These are phyloP conservation scores for Plemyria rubiginata DNA, from an alignment of 2,888 invertebrate species.

Conservation along the genomic window DNA sequence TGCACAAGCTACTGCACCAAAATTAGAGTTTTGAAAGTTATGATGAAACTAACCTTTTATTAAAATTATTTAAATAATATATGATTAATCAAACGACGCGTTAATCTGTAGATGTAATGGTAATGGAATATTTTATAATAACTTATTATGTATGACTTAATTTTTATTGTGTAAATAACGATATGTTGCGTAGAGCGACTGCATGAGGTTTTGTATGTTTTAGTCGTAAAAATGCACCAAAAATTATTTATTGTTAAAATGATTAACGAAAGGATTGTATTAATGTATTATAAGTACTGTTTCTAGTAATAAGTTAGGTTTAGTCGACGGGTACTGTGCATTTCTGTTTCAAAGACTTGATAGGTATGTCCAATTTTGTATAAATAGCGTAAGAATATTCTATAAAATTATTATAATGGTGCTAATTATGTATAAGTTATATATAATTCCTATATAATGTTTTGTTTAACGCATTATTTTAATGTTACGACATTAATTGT, in stretches of 20 bases:
- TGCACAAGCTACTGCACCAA: slow-evolving; percentile 33
- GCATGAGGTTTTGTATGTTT: slow-evolving; percentile 25
- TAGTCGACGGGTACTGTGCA: slow-evolving; percentile 84
- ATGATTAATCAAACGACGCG: slow-evolving; percentile 52
- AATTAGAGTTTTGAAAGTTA: slow-evolving; percentile 40
- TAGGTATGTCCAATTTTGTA: slow-evolving; percentile 79
- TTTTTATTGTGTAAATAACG: slow-evolving; percentile 26
- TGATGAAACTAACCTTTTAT: slow-evolving; percentile 35
- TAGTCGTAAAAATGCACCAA: slow-evolving; percentile 62
- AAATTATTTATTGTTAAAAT: slow-evolving; percentile 47
- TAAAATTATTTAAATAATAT: slow-evolving; percentile 33
- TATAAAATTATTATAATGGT: slow-evolving; percentile 51
- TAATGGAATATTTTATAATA: slow-evolving; percentile 34
- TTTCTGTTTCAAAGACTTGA: slow-evolving; percentile 66
- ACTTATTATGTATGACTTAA: slow-evolving; percentile 6
- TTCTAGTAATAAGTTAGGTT: slow-evolving; percentile 45
- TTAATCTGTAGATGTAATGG: slow-evolving; percentile 38
- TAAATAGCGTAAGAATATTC: slow-evolving; percentile 58
- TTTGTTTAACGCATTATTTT: slow-evolving; percentile 52
- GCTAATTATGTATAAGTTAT: slow-evolving; percentile 62
- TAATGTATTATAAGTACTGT: slow-evolving; percentile 15
- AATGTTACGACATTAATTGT: slow-evolving; percentile 45
- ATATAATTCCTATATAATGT: slow-evolving; percentile 49
- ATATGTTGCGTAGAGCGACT: slow-evolving; percentile 15
- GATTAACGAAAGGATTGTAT: slow-evolving; percentile 24